Conservation (phyloP, 2,888 invertebrate genomes). For the Chrysolina oricalcia region DNA sequence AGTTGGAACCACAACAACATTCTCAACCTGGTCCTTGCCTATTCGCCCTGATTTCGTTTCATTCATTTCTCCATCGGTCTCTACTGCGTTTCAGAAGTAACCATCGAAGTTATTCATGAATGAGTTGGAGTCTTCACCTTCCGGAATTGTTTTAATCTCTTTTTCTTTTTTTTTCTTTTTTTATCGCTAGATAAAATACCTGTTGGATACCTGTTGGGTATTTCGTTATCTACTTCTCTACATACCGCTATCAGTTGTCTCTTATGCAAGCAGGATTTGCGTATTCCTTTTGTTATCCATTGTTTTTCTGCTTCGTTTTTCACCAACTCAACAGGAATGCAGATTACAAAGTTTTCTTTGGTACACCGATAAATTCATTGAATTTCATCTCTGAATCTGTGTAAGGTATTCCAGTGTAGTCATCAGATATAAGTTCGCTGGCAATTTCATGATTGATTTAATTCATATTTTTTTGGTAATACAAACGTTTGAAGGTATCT, state of each 20-base stretch:
- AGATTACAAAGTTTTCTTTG: conserved; percentile 20
- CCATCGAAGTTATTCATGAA: too few species aligned
- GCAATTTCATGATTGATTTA: conserved; percentile 30
- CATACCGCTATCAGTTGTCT: conserved; percentile 7
- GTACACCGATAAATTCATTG: conserved; percentile 24
- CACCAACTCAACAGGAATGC: conserved; percentile 11
- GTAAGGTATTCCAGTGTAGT: conserved; percentile 23
- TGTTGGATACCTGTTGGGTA: too few species aligned
- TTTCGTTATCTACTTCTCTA: too few species aligned
- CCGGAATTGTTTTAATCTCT: too few species aligned
- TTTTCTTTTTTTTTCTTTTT: conserved; percentile 22
- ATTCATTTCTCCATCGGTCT: too few species aligned
- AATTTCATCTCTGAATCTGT: conserved; percentile 12
- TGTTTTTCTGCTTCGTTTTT: conserved; percentile 12
- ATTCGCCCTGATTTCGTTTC: too few species aligned
- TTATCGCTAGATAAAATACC: conserved; percentile 3
- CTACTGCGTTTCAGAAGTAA: too few species aligned
- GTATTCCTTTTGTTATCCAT: not conserved
- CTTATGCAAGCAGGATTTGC: too few species aligned
- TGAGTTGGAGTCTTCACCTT: too few species aligned
- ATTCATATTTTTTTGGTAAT: conserved; percentile 27
- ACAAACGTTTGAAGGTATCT: conserved; percentile 25
- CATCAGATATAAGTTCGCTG: conserved; percentile 21
- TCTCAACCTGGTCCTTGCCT: too few species aligned
- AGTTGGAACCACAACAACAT: too few species aligned